Percentiles rank a stretch among this genome's conserved stretches.
These are phyloP conservation scores for Ammodytes marinus DNA, from an alignment of 2,113 vertebrate species.

Conservation along the genomic window DNA sequence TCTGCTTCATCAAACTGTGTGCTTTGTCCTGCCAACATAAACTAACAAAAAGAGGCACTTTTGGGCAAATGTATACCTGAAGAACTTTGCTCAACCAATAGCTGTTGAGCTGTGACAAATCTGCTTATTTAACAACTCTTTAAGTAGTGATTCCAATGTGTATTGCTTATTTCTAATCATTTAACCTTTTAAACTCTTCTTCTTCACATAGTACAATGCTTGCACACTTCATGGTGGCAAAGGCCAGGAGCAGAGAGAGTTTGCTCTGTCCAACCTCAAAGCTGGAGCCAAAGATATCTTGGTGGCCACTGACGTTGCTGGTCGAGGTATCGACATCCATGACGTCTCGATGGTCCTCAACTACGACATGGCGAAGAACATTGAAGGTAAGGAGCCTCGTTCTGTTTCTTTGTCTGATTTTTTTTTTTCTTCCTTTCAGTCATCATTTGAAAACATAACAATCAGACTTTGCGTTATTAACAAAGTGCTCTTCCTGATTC, in stretches of 20 bases:
- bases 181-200: not conserved
- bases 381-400: constrained; percentile 88
- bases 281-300: constrained; percentile 98
- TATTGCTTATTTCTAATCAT: too few species aligned
- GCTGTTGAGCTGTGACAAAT: too few species aligned
- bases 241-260: constrained; percentile 98
- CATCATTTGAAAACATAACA: not conserved
- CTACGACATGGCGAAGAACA: constrained; percentile 99
- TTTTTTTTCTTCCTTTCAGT: not conserved
- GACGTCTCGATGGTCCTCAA: constrained; percentile 99
- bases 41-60: too few species aligned
- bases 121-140: too few species aligned
- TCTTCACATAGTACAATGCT: constrained; percentile 92
- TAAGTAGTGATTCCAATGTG: too few species aligned
- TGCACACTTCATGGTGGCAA: constrained; percentile 98
- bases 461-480: not conserved
- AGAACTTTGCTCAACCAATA: too few species aligned
- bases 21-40: too few species aligned
- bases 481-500: not conserved
- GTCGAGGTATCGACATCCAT: constrained; percentile 98
- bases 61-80: too few species aligned
- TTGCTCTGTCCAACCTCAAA: constrained; percentile 97
- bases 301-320: constrained; percentile 98
- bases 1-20: too few species aligned
- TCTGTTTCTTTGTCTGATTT: not conserved